phyloP scores from a whole-genome alignment of 2,113 vertebrate genomes.

The Girardinichthys multiradiatus region DNA sequence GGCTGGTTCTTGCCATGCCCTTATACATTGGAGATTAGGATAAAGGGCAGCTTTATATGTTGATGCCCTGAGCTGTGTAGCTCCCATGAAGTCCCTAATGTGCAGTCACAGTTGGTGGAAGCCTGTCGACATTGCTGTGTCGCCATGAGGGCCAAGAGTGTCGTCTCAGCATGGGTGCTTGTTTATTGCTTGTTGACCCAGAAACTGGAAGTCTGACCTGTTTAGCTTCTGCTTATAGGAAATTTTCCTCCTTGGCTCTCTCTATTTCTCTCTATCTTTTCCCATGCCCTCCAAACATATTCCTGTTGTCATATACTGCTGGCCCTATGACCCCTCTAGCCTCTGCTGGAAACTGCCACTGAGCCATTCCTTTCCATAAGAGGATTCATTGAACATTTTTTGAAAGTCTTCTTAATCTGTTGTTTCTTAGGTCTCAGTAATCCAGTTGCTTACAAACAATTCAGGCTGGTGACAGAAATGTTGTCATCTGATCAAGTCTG shows the following conservation, averaged over 20 bases:
- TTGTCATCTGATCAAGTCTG: neutral
- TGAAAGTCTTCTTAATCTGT: neutral
- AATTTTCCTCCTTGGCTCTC: conserved; percentile 25
- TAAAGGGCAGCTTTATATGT: conserved; percentile 70
- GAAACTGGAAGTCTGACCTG: conserved; percentile 67
- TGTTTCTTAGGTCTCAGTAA: neutral
- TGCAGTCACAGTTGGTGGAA: conserved; percentile 67
- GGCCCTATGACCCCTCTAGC: conserved; percentile 26
- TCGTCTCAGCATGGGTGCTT: conserved; percentile 41
- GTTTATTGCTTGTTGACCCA: conserved; percentile 70
- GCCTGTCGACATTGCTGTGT: conserved; percentile 58
- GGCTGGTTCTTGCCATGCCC: neutral
- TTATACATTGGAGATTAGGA: conserved; percentile 60
- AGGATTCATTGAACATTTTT: neutral
- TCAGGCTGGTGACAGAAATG: neutral
- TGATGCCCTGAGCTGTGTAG: conserved; percentile 65
- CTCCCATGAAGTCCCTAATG: conserved; percentile 62
- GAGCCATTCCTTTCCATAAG: conserved; percentile 24
- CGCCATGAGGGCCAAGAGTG: conserved; percentile 47
- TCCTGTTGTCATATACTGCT: conserved; percentile 20
- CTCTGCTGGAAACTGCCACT: conserved; percentile 24
- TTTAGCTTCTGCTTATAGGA: conserved; percentile 71
- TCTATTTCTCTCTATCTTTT: conserved; percentile 2
- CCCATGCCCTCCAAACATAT: conserved; percentile 7
- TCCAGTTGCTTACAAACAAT: neutral